Evolutionary conservation across 1,140 invertebrate species (phyloP).

Genomic region (Pachypeltis micranthus): DNA sequence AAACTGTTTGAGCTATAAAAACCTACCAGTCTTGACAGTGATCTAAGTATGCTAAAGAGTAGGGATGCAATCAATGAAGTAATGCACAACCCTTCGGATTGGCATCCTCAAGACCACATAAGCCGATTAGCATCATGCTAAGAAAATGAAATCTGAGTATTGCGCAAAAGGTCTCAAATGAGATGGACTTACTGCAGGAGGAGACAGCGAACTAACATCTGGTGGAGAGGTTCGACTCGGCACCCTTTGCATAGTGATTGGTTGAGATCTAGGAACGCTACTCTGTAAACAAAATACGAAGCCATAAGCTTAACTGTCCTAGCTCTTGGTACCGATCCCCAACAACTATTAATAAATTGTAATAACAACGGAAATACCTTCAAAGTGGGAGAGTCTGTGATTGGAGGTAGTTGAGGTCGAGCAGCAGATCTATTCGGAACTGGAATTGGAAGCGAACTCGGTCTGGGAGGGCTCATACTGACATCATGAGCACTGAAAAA

Average conservation of each 20-base stretch:
- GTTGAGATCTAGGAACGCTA: slow-evolving; percentile 63
- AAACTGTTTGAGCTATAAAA: too few species aligned
- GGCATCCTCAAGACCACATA: too few species aligned
- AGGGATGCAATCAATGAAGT: too few species aligned
- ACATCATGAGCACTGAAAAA: slow-evolving; percentile 20
- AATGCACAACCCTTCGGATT: too few species aligned
- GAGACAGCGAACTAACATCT: slow-evolving; percentile 78
- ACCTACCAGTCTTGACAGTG: too few species aligned
- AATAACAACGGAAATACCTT: slow-evolving; percentile 15
- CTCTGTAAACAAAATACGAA: slow-evolving; percentile 16
- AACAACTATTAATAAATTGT: not conserved
- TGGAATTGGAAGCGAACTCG: slow-evolving; percentile 58
- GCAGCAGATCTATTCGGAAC: slow-evolving; percentile 45
- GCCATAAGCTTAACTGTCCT: too few species aligned
- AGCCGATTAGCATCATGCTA: too few species aligned
- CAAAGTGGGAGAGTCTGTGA: not conserved
- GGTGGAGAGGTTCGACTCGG: slow-evolving; percentile 39
- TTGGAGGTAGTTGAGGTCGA: not conserved
- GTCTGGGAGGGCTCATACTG: slow-evolving; percentile 48
- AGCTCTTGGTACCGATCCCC: not conserved
- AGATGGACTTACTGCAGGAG: slow-evolving; percentile 56
- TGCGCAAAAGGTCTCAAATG: too few species aligned
- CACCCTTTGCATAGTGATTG: slow-evolving; percentile 56
- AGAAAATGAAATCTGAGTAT: too few species aligned
- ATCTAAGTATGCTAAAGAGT: too few species aligned